phyloP scores from a whole-genome alignment of 1,140 invertebrate genomes.

The Metopolophium dirhodum region DNA sequence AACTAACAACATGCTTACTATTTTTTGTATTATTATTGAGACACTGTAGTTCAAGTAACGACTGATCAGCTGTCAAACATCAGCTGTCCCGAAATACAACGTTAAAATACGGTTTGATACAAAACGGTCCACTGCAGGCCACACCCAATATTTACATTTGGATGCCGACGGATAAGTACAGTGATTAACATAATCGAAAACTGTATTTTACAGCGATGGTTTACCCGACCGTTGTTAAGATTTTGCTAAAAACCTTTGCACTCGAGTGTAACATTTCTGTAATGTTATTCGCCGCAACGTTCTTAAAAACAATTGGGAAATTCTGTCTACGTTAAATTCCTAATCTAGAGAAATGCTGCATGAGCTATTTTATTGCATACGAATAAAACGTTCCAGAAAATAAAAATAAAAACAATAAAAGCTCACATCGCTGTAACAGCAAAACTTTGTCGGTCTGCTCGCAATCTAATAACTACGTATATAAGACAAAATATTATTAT shows the following conservation, averaged over 20 bases:
- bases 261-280: background rate
- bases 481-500: constrained; percentile 4
- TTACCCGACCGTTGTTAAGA: background rate
- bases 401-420: constrained; percentile 14
- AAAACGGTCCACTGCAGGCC: background rate
- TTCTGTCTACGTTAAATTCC: background rate
- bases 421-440: background rate
- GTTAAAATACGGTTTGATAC: background rate
- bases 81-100: background rate
- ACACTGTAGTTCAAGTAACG: background rate
- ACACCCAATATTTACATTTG: background rate
- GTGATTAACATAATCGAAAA: background rate
- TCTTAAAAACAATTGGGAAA: background rate
- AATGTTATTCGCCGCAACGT: background rate
- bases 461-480: background rate
- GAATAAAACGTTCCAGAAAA: background rate
- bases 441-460: background rate
- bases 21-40: background rate
- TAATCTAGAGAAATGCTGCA: background rate
- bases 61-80: background rate
- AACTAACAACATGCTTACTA: no score
- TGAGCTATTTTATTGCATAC: background rate
- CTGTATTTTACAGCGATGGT: background rate
- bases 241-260: background rate
- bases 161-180: background rate